Percentiles rank a stretch among this genome's conserved stretches.
phyloP scores from a whole-genome alignment of 2,797 vertebrate genomes.

The Decapterus maruadsi region DNA sequence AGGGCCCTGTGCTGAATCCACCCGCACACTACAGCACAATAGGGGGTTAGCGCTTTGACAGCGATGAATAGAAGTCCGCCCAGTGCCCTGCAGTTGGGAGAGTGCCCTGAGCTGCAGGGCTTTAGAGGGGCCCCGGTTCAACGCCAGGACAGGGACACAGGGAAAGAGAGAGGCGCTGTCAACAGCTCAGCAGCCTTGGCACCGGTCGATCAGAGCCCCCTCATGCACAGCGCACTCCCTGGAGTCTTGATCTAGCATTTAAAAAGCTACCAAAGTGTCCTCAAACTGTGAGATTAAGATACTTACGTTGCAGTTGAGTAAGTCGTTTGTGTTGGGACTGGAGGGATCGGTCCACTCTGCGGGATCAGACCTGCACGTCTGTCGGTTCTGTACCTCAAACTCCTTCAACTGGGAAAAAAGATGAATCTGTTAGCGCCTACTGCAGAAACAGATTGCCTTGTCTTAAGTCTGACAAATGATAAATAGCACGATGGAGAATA shows the following conservation, averaged over 20 bases:
- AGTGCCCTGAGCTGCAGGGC: constrained; percentile 72
- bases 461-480: neutral
- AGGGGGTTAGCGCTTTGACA: constrained; percentile 82
- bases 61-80: constrained; percentile 80
- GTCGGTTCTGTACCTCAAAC: constrained; percentile 91
- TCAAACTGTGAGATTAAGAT: constrained; percentile 8
- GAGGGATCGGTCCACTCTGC: constrained; percentile 87
- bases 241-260: constrained; percentile 54
- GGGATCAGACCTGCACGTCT: constrained; percentile 79
- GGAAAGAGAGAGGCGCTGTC: constrained; percentile 59
- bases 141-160: constrained; percentile 60
- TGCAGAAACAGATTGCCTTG: neutral
- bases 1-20: constrained; percentile 75
- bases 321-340: constrained; percentile 84
- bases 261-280: constrained; percentile 35
- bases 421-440: constrained; percentile 14
- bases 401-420: constrained; percentile 90
- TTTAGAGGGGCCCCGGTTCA: constrained; percentile 80
- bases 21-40: constrained; percentile 79
- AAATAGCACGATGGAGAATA: neutral
- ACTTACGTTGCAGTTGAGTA: constrained; percentile 92
- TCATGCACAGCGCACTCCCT: constrained; percentile 31
- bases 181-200: constrained; percentile 72
- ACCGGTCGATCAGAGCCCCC: constrained; percentile 14
- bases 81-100: constrained; percentile 69